phyloP scores from a whole-genome alignment of 2,888 invertebrate genomes.

The Drosophila gaucha region DNA sequence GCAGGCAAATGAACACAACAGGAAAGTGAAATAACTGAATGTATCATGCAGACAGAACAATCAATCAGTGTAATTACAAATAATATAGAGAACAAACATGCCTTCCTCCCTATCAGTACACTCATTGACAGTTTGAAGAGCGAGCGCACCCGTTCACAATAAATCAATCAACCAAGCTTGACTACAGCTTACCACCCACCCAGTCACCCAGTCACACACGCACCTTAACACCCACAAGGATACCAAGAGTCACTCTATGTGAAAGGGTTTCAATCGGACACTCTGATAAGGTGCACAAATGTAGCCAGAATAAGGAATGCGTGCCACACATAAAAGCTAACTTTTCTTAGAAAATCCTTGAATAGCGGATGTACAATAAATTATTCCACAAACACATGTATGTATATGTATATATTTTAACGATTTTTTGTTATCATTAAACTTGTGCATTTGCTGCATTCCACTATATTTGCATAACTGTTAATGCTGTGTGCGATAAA shows the following conservation, averaged over 20 bases:
- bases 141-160: slow-evolving; percentile 31
- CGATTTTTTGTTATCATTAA: slow-evolving; percentile 9
- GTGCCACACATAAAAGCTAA: neutral
- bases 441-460: slow-evolving; percentile 10
- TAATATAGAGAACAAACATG: slow-evolving; percentile 1
- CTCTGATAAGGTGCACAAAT: slow-evolving; percentile 19
- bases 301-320: slow-evolving; percentile 13
- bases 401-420: slow-evolving; percentile 8
- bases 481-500: neutral
- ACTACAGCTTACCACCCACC: slow-evolving; percentile 22
- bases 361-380: too few relatives aligned
- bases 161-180: slow-evolving; percentile 48
- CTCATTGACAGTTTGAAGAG: slow-evolving; percentile 15
- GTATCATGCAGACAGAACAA: slow-evolving; percentile 13
- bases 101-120: slow-evolving; percentile 2
- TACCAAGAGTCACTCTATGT: slow-evolving; percentile 4
- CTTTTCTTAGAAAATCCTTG: slow-evolving; percentile 2
- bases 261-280: slow-evolving; percentile 12
- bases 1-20: slow-evolving; percentile 3
- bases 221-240: slow-evolving; percentile 10
- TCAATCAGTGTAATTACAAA: slow-evolving; percentile 9
- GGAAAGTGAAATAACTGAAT: slow-evolving; percentile 3
- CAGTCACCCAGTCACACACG: slow-evolving; percentile 10
- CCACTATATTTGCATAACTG: slow-evolving; percentile 1
- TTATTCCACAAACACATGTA: neutral